A percentile compares a stretch with the other conserved stretches of the same genome.
Evolutionary conservation across 2,113 vertebrate species (phyloP).

Genomic region (Oenanthe oenanthe): DNA sequence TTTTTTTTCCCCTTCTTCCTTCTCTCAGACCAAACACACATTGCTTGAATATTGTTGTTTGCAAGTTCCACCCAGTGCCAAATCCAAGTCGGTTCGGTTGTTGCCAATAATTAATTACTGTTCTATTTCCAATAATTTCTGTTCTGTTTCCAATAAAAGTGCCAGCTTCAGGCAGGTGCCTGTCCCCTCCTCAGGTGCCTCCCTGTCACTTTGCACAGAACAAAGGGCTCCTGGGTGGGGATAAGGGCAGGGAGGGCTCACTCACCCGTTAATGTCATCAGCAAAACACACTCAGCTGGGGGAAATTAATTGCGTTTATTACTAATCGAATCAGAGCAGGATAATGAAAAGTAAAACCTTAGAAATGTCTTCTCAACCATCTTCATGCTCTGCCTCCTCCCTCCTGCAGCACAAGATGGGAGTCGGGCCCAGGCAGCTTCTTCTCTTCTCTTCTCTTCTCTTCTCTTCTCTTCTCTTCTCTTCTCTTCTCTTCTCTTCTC

Average conservation of each 20-base stretch:
- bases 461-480: too few species aligned
- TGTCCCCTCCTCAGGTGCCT: neutral
- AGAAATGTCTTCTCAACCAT: neutral
- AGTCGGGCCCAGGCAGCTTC: neutral
- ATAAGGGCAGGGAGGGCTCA: neutral
- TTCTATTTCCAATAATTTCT: neutral
- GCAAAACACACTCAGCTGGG: neutral
- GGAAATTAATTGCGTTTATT: neutral
- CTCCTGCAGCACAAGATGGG: neutral
- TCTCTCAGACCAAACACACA: rapidly evolving
- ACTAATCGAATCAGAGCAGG: neutral
- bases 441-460: too few species aligned
- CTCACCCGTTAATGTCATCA: neutral
- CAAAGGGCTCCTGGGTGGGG: neutral
- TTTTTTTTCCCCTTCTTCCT: too few species aligned
- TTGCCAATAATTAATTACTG: neutral
- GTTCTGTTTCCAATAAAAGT: too few species aligned
- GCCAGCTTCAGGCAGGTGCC: neutral
- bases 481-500: too few species aligned
- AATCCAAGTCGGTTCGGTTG: neutral
- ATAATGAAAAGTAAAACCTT: neutral
- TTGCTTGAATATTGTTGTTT: neutral
- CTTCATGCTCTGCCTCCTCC: neutral
- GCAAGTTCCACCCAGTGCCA: neutral
- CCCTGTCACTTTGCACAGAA: neutral